A percentile compares a stretch with the other conserved stretches of the same genome.
Conservation (phyloP, 2,888 invertebrate genomes). For the Tipula helvola region DNA sequence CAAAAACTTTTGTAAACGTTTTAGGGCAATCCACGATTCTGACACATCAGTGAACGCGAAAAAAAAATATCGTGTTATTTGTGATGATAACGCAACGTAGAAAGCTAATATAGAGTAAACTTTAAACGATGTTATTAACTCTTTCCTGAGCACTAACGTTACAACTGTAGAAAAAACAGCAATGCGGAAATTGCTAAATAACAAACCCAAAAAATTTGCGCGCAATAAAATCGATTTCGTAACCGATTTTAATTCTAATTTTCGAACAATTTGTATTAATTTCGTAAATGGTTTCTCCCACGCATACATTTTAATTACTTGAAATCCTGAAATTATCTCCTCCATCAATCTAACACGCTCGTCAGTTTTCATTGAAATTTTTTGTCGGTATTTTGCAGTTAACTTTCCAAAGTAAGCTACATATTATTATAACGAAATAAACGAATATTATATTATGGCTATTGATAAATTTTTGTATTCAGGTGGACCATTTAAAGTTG, state of each 20-base stretch:
- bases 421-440: too few species aligned
- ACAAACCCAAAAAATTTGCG: constrained; percentile 59
- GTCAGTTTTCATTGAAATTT: constrained; percentile 51
- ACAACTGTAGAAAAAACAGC: constrained; percentile 65
- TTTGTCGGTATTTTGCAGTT: constrained; percentile 31
- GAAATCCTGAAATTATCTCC: constrained; percentile 54
- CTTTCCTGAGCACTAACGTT: constrained; percentile 51
- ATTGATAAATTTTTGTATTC: too few species aligned
- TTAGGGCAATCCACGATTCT: constrained; percentile 64
- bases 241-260: constrained; percentile 47
- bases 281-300: constrained; percentile 79
- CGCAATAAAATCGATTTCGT: constrained; percentile 49
- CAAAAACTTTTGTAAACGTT: constrained; percentile 43
- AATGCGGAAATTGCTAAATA: constrained; percentile 67
- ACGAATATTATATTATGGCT: too few species aligned
- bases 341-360: constrained; percentile 66
- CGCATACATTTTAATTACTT: constrained; percentile 86
- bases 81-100: constrained; percentile 41
- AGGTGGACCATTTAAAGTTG: too few species aligned
- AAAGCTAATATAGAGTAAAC: constrained; percentile 47
- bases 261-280: constrained; percentile 55
- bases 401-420: constrained; percentile 25
- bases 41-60: constrained; percentile 65
- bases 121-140: constrained; percentile 56
- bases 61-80: constrained; percentile 45